These are phyloP conservation scores for Apis cerana DNA, from an alignment of 1,140 invertebrate species.

Conservation along the genomic window DNA sequence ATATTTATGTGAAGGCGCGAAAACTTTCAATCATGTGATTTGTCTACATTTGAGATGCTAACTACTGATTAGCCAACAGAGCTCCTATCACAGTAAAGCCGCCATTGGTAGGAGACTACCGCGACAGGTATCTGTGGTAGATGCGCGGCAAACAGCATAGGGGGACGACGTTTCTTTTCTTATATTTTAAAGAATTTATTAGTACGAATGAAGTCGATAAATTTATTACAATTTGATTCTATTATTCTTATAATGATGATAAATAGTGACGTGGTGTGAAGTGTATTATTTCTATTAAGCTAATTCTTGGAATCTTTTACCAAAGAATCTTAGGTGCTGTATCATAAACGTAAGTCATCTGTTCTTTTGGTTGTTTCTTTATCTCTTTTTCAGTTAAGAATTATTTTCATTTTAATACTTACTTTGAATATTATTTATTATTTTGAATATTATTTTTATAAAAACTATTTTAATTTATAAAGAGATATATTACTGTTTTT, in stretches of 20 bases:
- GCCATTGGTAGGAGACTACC: slow-evolving; percentile 27
- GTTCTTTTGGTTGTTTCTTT: slow-evolving; percentile 24
- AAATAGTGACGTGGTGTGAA: slow-evolving; percentile 30
- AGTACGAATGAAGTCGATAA: slow-evolving; percentile 50
- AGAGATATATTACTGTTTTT: background rate
- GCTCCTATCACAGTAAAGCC: slow-evolving; percentile 1
- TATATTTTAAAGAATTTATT: slow-evolving; percentile 6
- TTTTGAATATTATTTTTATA: background rate
- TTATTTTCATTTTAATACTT: background rate
- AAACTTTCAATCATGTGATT: background rate
- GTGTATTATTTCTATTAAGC: slow-evolving; percentile 8
- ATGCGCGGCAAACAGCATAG: slow-evolving; percentile 66
- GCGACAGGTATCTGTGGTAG: slow-evolving; percentile 45
- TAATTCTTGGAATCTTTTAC: background rate
- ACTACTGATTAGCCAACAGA: background rate
- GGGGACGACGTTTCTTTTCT: slow-evolving; percentile 8
- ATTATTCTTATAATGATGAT: slow-evolving; percentile 9
- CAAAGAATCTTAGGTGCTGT: slow-evolving; percentile 12
- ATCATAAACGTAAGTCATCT: slow-evolving; percentile 43
- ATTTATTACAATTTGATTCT: slow-evolving; percentile 15
- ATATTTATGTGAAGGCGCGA: slow-evolving; percentile 1
- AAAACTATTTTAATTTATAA: background rate
- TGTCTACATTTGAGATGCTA: background rate
- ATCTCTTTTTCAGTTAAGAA: slow-evolving; percentile 2
- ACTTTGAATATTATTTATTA: background rate